These are phyloP conservation scores for Anniella stebbinsi DNA, from an alignment of 2,797 vertebrate species.

Conservation along the genomic window DNA sequence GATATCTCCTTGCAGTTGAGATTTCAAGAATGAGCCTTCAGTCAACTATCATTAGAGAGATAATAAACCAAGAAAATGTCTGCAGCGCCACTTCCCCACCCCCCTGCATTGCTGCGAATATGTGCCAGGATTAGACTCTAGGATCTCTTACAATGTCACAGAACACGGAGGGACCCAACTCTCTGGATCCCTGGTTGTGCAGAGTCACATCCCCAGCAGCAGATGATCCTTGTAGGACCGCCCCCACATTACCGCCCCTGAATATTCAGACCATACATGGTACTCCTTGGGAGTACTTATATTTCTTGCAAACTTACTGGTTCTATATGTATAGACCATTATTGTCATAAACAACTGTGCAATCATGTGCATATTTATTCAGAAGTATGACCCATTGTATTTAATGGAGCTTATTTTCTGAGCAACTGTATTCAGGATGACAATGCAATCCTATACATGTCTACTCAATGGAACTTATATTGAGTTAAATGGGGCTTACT, in stretches of 20 bases:
- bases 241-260: background rate
- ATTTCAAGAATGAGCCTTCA: conserved; percentile 5
- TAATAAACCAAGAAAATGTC: conserved; percentile 15
- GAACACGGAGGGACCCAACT: background rate
- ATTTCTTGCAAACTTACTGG: background rate
- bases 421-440: background rate
- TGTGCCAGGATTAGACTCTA: background rate
- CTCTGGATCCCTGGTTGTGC: background rate
- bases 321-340: background rate
- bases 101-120: background rate
- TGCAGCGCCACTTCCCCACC: background rate
- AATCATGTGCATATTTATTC: background rate
- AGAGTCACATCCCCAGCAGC: background rate
- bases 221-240: background rate
- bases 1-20: background rate
- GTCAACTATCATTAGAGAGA: conserved; percentile 7
- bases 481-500: no score
- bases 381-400: background rate
- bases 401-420: background rate
- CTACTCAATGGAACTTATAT: no score
- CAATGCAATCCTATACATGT: no score
- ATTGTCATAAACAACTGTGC: background rate
- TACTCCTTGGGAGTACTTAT: background rate
- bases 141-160: background rate
- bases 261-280: background rate